A percentile compares a stretch with the other conserved stretches of the same genome.
These are phyloP conservation scores for Pammene fasciana DNA, from an alignment of 2,888 invertebrate species.

Conservation along the genomic window DNA sequence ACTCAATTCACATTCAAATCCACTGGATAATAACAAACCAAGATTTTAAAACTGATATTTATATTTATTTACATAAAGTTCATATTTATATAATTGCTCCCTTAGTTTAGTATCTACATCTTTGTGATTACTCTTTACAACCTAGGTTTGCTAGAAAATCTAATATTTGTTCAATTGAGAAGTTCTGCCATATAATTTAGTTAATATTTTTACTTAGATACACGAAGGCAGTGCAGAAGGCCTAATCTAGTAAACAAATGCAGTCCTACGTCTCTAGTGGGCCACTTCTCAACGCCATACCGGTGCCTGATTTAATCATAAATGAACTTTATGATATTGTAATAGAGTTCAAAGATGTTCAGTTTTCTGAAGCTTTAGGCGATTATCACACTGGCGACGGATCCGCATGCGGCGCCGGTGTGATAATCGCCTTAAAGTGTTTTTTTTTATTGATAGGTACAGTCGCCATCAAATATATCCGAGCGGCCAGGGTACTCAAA, in stretches of 20 bases:
- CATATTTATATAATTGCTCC: conserved; percentile 74
- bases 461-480: no score
- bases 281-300: conserved; percentile 9
- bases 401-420: no score
- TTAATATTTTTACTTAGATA: conserved; percentile 27
- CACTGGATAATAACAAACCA: conserved; percentile 45
- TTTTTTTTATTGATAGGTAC: conserved; percentile 12
- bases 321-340: conserved; percentile 12
- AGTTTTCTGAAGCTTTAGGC: no score
- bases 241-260: conserved; percentile 38
- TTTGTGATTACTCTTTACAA: conserved; percentile 55
- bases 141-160: conserved; percentile 47
- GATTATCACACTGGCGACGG: no score
- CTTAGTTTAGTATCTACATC: conserved; percentile 77
- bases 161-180: conserved; percentile 33
- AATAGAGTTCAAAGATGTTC: not conserved
- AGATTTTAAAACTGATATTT: conserved; percentile 52
- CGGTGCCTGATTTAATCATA: conserved; percentile 20
- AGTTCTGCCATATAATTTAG: conserved; percentile 33
- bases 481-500: no score
- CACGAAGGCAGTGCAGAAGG: conserved; percentile 39
- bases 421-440: no score
- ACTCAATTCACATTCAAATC: conserved; percentile 59
- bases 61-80: conserved; percentile 62
- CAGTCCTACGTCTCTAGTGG: conserved; percentile 24